phyloP scores from a whole-genome alignment of 2,797 vertebrate genomes.

The Geotria australis region DNA sequence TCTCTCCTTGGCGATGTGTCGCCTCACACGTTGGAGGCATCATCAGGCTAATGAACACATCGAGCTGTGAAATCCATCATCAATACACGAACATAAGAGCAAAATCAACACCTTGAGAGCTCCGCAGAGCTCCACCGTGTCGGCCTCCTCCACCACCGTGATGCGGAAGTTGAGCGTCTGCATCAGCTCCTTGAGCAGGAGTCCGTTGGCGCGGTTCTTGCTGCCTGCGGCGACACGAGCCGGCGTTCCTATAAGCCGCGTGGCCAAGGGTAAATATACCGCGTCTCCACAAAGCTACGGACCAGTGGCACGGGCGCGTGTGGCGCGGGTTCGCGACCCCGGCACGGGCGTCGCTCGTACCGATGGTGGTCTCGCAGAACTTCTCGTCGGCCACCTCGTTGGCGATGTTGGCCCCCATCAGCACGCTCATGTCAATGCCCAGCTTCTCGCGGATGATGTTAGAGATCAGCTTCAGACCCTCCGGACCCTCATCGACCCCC shows the following conservation, averaged over 20 bases:
- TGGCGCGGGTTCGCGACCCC: background rate
- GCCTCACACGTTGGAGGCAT: too few species aligned
- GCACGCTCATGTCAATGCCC: slow-evolving; percentile 47
- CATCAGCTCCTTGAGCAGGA: slow-evolving; percentile 56
- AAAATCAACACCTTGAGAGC: slow-evolving; percentile 45
- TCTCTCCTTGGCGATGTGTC: too few species aligned
- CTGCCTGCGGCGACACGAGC: slow-evolving; percentile 20
- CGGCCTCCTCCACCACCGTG: slow-evolving; percentile 55
- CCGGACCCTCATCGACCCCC: slow-evolving; percentile 63
- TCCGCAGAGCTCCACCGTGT: slow-evolving; percentile 85
- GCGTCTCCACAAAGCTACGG: background rate
- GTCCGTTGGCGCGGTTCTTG: slow-evolving; percentile 24
- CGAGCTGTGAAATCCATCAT: too few species aligned
- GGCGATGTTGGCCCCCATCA: slow-evolving; percentile 92
- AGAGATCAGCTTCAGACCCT: slow-evolving; percentile 70
- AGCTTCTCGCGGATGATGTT: slow-evolving; percentile 45
- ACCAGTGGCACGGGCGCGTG: background rate
- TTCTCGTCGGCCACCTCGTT: slow-evolving; percentile 74
- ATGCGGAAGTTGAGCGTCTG: slow-evolving; percentile 71
- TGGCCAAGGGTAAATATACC: background rate
- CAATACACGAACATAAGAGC: too few species aligned
- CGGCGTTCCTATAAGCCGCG: background rate
- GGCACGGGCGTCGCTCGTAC: slow-evolving; percentile 11
- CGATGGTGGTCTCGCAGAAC: slow-evolving; percentile 90
- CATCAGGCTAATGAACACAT: too few species aligned